Evolutionary conservation across 2,113 vertebrate genomes (phyloP), one percentile per base, ranked within the genome.

Genomic region (Corythoichthys haematopterus): DNA sequence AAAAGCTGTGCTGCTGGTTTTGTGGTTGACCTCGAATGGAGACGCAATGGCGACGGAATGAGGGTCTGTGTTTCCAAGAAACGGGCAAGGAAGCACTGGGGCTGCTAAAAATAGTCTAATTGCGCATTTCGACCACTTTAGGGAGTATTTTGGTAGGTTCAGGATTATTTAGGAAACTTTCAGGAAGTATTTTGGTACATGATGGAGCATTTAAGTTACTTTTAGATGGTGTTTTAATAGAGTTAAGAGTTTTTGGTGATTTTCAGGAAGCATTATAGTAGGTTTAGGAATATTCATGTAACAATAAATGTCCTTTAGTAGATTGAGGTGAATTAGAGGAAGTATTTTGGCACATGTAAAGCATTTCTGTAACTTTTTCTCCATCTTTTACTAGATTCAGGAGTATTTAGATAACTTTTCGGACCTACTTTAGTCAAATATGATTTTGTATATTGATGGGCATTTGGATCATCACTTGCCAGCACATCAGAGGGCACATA

Each of bases 1-100:
- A 50, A 66, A 57, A 68, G 16, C 75, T 57, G 51, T 55, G 28
- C 10, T 20, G 35, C 60, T 16, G 6, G 52, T 14, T 64, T 45
- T 10, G 69, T 9, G 64, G 50, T 20, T 52, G 48, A 60, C 8
- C 47, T 64, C 38, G 48, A 38, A 47, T 63, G 33, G 60, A 61
- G 52, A 59, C 45, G 48, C 9, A 13, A 20, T 7, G 16, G 20
- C 12, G 60, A 9, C 5, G 57, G 57, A 59, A 58, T 9, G 36
- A 38, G 58, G 58, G 58, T 60, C 46, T 14, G 14, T 4, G 14
- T 50, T 13, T 50, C 3, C 47, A 50, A 50, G 47, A 50, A 50
- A 50, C 14, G 13, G 13, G 47, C 12, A 48, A 11, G 47, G 14
- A 48, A 48, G 47, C 47, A 14, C 47, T 2, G 4, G 47, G 47